Conservation (phyloP, 2,888 invertebrate genomes). For the Drosophila heteroneura region DNA sequence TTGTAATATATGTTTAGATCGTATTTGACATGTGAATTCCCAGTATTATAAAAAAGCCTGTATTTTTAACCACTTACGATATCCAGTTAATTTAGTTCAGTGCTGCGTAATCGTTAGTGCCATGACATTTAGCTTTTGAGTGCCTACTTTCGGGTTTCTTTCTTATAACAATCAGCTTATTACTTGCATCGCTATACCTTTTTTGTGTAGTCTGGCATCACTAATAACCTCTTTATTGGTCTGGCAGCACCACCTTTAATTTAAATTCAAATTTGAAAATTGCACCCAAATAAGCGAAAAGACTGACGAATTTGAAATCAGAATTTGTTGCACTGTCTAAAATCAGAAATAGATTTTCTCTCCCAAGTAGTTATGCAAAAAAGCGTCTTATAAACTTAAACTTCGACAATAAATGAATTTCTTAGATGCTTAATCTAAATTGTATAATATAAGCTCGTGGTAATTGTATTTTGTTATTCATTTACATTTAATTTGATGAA, state of each 20-base stretch:
- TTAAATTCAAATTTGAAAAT: conserved; percentile 50
- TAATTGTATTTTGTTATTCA: neutral
- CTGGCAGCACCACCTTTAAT: conserved; percentile 22
- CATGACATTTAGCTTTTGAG: conserved; percentile 4
- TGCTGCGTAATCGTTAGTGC: neutral
- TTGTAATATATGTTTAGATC: neutral
- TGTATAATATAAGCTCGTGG: neutral
- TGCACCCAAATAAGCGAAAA: neutral
- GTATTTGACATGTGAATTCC: neutral
- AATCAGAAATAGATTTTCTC: neutral
- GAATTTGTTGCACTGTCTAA: neutral
- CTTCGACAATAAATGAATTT: neutral
- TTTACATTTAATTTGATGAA: neutral
- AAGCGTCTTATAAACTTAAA: neutral
- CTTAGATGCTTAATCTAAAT: neutral
- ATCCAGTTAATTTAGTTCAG: neutral
- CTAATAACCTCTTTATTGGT: neutral
- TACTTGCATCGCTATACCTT: too few species aligned
- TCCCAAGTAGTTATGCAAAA: neutral
- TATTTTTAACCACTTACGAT: conserved; percentile 18
- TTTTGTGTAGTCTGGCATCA: conserved; percentile 24
- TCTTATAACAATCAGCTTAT: neutral
- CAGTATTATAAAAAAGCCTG: neutral
- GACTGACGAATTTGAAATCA: neutral
- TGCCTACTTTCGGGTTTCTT: rapidly evolving